phyloP scores from a whole-genome alignment of 2,888 invertebrate genomes.

The Nymphalis urticae region DNA sequence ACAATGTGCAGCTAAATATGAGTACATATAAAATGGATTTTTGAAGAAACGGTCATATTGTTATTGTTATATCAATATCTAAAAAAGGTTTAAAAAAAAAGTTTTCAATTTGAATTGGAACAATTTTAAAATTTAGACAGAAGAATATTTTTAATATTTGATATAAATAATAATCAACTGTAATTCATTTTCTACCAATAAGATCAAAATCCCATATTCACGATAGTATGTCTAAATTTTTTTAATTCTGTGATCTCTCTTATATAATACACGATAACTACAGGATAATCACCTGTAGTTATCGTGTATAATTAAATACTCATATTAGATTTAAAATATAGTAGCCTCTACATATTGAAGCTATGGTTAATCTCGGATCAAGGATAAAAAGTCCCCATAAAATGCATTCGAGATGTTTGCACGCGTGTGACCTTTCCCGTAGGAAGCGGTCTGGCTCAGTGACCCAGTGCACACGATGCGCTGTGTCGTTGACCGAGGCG shows the following conservation, averaged over 20 bases:
- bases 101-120: no score
- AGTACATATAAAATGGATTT: no score
- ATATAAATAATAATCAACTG: no score
- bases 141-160: no score
- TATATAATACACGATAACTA: background rate
- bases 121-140: no score
- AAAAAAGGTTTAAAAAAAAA: no score
- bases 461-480: slow-evolving; percentile 62
- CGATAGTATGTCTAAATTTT: background rate
- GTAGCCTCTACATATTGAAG: background rate
- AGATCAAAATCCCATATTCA: background rate
- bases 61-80: no score
- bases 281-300: no score
- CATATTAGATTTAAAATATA: background rate
- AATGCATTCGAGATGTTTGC: slow-evolving; percentile 30
- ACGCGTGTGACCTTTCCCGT: slow-evolving; percentile 62
- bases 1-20: no score
- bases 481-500: slow-evolving; percentile 34
- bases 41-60: no score
- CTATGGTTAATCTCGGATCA: slow-evolving; percentile 4
- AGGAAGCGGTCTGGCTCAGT: slow-evolving; percentile 70
- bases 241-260: background rate
- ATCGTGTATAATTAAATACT: background rate
- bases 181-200: background rate
- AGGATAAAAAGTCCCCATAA: slow-evolving; percentile 19